Conservation (phyloP, 2,888 invertebrate species). For the Ectemnius cavifrons region DNA sequence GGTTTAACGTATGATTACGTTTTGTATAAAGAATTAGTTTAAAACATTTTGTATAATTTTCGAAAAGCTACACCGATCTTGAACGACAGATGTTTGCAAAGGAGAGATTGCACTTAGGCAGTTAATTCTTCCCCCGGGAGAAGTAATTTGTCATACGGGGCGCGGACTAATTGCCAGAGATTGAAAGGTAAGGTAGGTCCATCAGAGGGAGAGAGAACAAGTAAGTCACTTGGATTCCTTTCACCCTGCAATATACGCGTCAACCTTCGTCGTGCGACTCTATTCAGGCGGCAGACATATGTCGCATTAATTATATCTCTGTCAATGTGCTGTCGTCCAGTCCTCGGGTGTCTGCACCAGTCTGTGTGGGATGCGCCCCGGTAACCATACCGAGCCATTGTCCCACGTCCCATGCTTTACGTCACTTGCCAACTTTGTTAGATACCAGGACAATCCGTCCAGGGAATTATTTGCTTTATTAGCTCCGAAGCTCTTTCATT, state of each 20-base stretch:
- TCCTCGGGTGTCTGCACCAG: too few species aligned
- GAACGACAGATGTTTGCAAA: not conserved
- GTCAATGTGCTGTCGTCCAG: constrained; percentile 51
- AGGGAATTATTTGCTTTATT: constrained; percentile 72
- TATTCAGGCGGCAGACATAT: constrained; percentile 64
- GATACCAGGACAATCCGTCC: constrained; percentile 57
- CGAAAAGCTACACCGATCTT: not conserved
- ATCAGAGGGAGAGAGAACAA: constrained; percentile 32
- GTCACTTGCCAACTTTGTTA: constrained; percentile 51
- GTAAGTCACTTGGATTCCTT: constrained; percentile 40
- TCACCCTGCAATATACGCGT: constrained; percentile 57
- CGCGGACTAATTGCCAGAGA: constrained; percentile 34
- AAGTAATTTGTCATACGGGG: not conserved
- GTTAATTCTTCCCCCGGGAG: constrained; percentile 1
- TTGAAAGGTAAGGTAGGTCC: constrained; percentile 51
- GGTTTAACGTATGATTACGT: too few species aligned
- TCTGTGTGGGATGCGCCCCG: too few species aligned
- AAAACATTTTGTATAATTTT: too few species aligned
- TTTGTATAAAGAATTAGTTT: too few species aligned
- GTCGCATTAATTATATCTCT: constrained; percentile 71
- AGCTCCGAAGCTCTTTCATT: constrained; percentile 53
- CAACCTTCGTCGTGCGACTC: constrained; percentile 53
- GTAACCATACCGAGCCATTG: constrained; percentile 69
- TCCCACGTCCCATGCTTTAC: constrained; percentile 42
- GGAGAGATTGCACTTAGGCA: not conserved